Conservation (phyloP, 1,140 invertebrate genomes). For the Luehdorfia chinensis region DNA sequence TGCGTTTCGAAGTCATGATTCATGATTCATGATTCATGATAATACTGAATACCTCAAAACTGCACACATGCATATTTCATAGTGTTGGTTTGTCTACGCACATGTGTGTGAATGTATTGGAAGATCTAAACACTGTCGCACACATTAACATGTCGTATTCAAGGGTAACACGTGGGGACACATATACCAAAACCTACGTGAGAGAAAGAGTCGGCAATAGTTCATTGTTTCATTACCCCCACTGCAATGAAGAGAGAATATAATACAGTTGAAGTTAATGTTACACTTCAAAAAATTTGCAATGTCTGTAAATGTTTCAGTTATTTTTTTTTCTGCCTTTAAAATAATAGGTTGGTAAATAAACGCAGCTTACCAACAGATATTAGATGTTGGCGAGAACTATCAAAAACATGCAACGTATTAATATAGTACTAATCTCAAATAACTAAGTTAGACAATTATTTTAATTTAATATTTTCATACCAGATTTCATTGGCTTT, state of each 20-base stretch:
- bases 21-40: constrained; percentile 45
- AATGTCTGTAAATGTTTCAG: background rate
- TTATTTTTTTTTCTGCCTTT: background rate
- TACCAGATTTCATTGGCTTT: too few species aligned
- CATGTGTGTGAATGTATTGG: constrained; percentile 22
- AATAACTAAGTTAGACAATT: too few species aligned
- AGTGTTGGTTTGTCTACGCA: constrained; percentile 20
- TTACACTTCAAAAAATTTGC: constrained; percentile 27
- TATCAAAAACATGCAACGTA: too few species aligned
- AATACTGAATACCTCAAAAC: constrained; percentile 34
- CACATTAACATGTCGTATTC: constrained; percentile 54
- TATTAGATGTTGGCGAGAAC: too few species aligned
- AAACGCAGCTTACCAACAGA: too few species aligned
- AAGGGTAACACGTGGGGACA: constrained; percentile 59
- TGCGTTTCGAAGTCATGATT: constrained; percentile 25
- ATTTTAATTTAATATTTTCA: too few species aligned
- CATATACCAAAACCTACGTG: constrained; percentile 43
- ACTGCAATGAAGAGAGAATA: constrained; percentile 57
- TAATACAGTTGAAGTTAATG: constrained; percentile 69
- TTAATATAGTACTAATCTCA: too few species aligned
- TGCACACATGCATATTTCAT: constrained; percentile 26
- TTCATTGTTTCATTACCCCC: constrained; percentile 71
- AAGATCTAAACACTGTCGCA: constrained; percentile 43
- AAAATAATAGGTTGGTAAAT: too few species aligned
- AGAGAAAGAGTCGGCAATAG: constrained; percentile 38